phyloP scores from a whole-genome alignment of 2,888 invertebrate genomes.

The Acleris literana region DNA sequence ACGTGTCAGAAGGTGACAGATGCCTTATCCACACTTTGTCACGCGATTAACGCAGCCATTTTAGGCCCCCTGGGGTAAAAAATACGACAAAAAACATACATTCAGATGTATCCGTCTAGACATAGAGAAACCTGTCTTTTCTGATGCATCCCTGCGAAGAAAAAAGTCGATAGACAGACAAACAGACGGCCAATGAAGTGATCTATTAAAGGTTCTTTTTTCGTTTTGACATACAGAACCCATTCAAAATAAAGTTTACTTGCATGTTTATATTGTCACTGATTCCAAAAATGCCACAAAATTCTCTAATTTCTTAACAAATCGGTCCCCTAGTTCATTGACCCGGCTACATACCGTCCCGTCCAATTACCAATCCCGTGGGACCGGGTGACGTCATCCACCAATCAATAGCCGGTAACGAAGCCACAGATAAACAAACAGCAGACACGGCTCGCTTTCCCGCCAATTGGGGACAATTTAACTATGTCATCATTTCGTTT shows the following conservation, averaged over 20 bases:
- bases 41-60: no score
- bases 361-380: slow-evolving; percentile 14
- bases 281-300: neutral
- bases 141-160: no score
- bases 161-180: no score
- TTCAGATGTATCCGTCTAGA: no score
- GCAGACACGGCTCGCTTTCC: neutral
- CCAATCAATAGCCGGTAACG: slow-evolving; percentile 17
- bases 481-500: neutral
- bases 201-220: no score
- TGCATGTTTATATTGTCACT: neutral
- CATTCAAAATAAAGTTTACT: neutral
- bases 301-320: neutral
- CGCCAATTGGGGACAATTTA: neutral
- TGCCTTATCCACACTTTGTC: no score
- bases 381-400: slow-evolving; percentile 9
- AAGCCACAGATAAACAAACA: slow-evolving; percentile 7
- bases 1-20: no score
- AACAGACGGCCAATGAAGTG: no score
- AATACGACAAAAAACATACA: no score
- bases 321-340: neutral
- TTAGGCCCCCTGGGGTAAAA: no score
- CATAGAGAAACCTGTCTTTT: no score
- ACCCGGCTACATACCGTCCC: slow-evolving; percentile 7
- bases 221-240: no score